Percentiles rank a stretch among this genome's conserved stretches.
phyloP scores from a whole-genome alignment of 2,888 invertebrate species.

The Apantesis nais region DNA sequence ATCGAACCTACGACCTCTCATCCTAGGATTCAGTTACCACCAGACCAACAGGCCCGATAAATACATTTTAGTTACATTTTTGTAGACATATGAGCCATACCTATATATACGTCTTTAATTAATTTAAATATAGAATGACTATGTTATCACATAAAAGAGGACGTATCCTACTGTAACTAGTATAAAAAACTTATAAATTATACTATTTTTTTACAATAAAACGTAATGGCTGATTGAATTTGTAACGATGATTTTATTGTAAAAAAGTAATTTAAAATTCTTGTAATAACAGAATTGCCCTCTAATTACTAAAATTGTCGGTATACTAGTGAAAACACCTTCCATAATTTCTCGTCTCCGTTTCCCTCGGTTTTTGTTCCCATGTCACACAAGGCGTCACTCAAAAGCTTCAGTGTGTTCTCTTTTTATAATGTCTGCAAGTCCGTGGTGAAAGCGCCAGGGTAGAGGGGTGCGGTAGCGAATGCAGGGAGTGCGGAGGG shows the following conservation, averaged over 20 bases:
- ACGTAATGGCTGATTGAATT: background rate
- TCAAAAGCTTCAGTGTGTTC: constrained; percentile 75
- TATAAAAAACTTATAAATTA: background rate
- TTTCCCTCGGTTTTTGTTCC: constrained; percentile 66
- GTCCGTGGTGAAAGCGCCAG: constrained; percentile 77
- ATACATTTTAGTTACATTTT: no score
- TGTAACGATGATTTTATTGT: background rate
- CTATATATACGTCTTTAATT: background rate
- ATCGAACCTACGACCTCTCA: no score
- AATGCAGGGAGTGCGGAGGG: constrained; percentile 56
- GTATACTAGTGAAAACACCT: constrained; percentile 51
- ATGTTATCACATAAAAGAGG: background rate
- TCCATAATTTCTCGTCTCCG: constrained; percentile 65
- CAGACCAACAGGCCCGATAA: background rate
- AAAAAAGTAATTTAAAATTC: background rate
- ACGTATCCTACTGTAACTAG: background rate
- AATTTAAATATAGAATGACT: background rate
- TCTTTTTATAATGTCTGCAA: constrained; percentile 81
- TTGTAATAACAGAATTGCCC: background rate
- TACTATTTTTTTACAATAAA: background rate
- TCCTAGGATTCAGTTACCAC: no score
- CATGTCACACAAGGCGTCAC: constrained; percentile 69
- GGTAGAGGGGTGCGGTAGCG: constrained; percentile 56
- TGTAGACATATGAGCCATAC: no score
- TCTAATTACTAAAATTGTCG: background rate